Conservation (phyloP, 37 sponge, comb jelly and placozoan genomes). For the Chondrilla cf. caribensis region DNA sequence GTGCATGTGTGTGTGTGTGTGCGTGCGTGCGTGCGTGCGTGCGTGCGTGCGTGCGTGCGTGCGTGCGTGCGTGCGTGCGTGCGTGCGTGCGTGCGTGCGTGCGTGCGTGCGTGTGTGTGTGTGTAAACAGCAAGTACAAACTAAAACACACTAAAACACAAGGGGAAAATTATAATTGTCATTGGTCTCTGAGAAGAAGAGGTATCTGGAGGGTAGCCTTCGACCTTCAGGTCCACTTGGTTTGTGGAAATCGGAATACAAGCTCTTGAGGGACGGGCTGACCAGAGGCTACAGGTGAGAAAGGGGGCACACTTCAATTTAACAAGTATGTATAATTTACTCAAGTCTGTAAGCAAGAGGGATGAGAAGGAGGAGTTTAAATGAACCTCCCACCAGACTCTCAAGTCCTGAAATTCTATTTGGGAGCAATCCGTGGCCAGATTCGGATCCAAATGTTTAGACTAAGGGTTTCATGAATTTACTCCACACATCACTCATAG, state of each 20-base stretch:
- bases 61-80: neutral
- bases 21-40: neutral
- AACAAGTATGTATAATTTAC: neutral
- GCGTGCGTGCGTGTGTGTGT: neutral
- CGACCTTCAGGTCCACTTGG: neutral
- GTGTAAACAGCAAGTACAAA: neutral
- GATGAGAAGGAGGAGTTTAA: too few relatives aligned
- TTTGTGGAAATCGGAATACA: neutral
- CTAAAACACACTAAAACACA: too few relatives aligned
- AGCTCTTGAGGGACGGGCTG: neutral
- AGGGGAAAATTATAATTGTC: too few relatives aligned
- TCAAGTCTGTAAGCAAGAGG: too few relatives aligned
- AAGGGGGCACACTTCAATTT: neutral
- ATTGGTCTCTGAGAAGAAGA: too few relatives aligned
- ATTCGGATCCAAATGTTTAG: too few relatives aligned
- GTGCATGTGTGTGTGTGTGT: too few relatives aligned
- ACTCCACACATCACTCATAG: too few relatives aligned
- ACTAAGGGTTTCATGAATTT: too few relatives aligned
- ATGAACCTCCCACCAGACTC: too few relatives aligned
- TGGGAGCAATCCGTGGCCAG: too few relatives aligned
- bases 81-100: neutral
- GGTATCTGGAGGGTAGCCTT: conserved; percentile 9
- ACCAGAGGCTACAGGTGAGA: neutral
- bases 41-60: neutral
- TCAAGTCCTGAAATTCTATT: too few relatives aligned